Percentiles rank a stretch among this genome's conserved stretches.
Evolutionary conservation across 2,888 invertebrate genomes (phyloP).

Genomic region (Anoplius nigerrimus): DNA sequence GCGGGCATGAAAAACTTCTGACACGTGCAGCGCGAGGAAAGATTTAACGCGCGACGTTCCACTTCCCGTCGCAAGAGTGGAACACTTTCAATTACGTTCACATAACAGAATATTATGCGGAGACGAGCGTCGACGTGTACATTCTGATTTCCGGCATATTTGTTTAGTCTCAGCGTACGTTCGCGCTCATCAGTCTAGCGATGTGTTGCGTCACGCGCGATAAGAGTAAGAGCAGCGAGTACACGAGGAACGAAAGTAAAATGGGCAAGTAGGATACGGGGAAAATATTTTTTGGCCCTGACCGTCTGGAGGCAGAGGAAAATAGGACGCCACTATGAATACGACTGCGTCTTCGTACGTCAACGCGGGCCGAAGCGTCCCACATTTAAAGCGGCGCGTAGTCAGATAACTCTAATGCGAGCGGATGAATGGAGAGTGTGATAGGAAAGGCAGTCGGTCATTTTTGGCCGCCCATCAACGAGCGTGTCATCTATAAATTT

Average conservation of each 20-base stretch:
- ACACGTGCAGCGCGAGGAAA: not conserved
- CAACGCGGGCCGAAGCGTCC: conserved; percentile 33
- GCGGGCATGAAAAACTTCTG: conserved; percentile 18
- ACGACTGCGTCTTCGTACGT: conserved; percentile 26
- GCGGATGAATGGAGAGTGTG: not conserved
- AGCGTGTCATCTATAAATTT: conserved; percentile 10
- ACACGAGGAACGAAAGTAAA: not conserved
- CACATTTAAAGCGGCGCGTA: conserved; percentile 29
- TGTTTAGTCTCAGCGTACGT: too few species aligned
- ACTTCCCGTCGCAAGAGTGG: too few species aligned
- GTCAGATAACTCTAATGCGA: conserved; percentile 18
- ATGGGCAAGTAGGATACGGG: not conserved
- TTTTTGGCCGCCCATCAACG: too few species aligned
- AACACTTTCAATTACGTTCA: too few species aligned
- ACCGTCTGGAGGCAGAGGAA: conserved; percentile 40
- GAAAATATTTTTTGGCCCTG: conserved; percentile 42
- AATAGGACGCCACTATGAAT: conserved; percentile 48
- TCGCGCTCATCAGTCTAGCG: not conserved
- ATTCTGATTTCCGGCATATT: too few species aligned
- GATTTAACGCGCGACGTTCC: too few species aligned
- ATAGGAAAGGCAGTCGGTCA: too few species aligned
- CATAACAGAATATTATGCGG: too few species aligned
- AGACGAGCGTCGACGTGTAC: too few species aligned
- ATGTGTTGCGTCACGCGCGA: too few species aligned
- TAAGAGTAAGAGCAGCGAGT: too few species aligned